These are phyloP conservation scores for Drosophila pachea DNA, from an alignment of 1,140 invertebrate genomes.

Conservation along the genomic window DNA sequence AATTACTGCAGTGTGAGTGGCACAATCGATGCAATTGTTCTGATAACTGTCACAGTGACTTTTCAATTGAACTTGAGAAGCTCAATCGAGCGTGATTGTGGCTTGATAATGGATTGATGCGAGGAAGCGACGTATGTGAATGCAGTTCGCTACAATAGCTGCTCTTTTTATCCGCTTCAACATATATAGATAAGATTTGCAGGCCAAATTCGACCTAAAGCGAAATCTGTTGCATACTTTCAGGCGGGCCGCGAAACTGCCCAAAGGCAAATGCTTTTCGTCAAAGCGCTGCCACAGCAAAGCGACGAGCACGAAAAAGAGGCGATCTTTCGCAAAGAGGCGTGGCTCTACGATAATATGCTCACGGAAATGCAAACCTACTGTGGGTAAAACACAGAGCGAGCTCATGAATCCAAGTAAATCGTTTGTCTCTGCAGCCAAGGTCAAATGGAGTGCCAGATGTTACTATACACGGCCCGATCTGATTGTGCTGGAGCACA, in stretches of 20 bases:
- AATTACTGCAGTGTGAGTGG: slow-evolving; percentile 51
- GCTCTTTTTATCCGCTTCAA: too few species aligned
- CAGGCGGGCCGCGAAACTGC: slow-evolving; percentile 19
- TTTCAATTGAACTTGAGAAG: slow-evolving; percentile 23
- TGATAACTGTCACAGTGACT: slow-evolving; percentile 30
- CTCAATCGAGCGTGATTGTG: neutral
- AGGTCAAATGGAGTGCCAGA: slow-evolving; percentile 51
- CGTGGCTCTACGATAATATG: slow-evolving; percentile 54
- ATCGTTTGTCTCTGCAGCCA: slow-evolving; percentile 30
- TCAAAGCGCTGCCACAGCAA: slow-evolving; percentile 57
- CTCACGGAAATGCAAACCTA: slow-evolving; percentile 45
- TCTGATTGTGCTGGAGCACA: slow-evolving; percentile 78
- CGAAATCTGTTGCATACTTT: slow-evolving; percentile 49
- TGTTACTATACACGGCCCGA: slow-evolving; percentile 73
- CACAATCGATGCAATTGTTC: neutral
- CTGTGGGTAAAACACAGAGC: slow-evolving; percentile 35
- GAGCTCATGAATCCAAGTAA: neutral
- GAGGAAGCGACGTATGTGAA: too few species aligned
- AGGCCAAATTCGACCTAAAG: too few species aligned
- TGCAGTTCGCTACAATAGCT: too few species aligned
- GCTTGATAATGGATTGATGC: neutral
- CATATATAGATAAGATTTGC: too few species aligned
- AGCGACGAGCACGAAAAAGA: slow-evolving; percentile 60
- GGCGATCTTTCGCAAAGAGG: slow-evolving; percentile 61
- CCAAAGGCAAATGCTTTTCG: slow-evolving; percentile 41